Percentiles rank a stretch among this genome's conserved stretches.
These are phyloP conservation scores for Tetramorium alpestre DNA, from an alignment of 1,140 invertebrate genomes.

Conservation along the genomic window DNA sequence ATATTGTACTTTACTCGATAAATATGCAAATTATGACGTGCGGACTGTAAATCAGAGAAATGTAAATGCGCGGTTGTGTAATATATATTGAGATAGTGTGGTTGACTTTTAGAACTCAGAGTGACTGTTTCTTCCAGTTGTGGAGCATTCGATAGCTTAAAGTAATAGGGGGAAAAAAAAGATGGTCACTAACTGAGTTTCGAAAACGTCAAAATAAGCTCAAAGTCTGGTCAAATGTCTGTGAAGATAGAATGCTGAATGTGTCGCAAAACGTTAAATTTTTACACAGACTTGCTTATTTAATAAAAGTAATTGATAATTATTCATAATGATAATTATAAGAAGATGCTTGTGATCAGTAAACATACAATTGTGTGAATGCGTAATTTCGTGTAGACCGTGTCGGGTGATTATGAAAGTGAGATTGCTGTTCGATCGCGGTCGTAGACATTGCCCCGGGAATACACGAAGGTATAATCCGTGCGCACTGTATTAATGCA, in stretches of 20 bases:
- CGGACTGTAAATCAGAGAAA: conserved; percentile 59
- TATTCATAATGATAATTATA: conserved; percentile 75
- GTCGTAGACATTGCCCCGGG: neutral
- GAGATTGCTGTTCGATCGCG: conserved; percentile 66
- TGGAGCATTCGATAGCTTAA: conserved; percentile 65
- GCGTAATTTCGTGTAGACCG: conserved; percentile 66
- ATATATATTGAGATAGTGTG: conserved; percentile 71
- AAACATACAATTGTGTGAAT: conserved; percentile 71
- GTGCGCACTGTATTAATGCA: neutral
- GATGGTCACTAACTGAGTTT: conserved; percentile 65
- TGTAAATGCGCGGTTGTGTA: conserved; percentile 68
- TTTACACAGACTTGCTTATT: conserved; percentile 80
- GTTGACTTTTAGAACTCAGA: conserved; percentile 61
- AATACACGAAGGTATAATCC: conserved; percentile 20
- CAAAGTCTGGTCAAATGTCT: conserved; percentile 69
- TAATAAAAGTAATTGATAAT: conserved; percentile 76
- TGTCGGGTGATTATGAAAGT: conserved; percentile 51
- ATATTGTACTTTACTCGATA: conserved; percentile 69
- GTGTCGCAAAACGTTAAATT: conserved; percentile 75
- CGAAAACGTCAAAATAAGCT: conserved; percentile 66
- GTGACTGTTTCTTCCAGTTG: conserved; percentile 71
- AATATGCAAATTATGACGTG: conserved; percentile 60
- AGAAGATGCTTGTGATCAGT: conserved; percentile 75
- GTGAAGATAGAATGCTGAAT: conserved; percentile 66
- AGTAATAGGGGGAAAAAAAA: conserved; percentile 30